These are phyloP conservation scores for Poeciliopsis occidentalis DNA, from an alignment of 2,113 vertebrate genomes.

Conservation along the genomic window DNA sequence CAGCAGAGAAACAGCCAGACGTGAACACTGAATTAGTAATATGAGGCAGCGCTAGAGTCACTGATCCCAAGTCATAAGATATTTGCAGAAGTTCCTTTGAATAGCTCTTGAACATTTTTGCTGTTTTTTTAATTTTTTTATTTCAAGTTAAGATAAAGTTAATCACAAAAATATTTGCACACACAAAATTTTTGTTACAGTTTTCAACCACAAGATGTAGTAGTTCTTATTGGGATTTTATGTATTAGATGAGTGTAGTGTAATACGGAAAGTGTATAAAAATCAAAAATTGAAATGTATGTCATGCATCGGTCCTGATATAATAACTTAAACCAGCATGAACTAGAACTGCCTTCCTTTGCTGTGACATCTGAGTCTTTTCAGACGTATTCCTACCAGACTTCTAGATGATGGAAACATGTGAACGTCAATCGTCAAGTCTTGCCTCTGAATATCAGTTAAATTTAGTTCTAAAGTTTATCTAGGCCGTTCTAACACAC, in stretches of 20 bases:
- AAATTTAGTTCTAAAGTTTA: no score
- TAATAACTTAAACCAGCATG: not conserved
- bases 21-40: conserved; percentile 25
- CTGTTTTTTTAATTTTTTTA: not conserved
- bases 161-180: not conserved
- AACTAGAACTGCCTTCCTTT: not conserved
- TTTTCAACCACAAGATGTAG: not conserved
- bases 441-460: no score
- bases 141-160: not conserved
- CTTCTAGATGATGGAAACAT: not conserved
- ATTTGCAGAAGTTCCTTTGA: not conserved
- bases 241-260: not conserved
- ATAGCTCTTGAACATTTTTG: not conserved
- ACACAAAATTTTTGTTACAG: no score
- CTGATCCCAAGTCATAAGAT: not conserved
- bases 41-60: conserved; percentile 2
- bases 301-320: no score
- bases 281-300: not conserved
- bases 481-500: no score
- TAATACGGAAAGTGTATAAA: not conserved
- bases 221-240: not conserved
- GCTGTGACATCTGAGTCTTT: not conserved
- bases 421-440: not conserved
- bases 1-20: conserved; percentile 7
- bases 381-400: not conserved